Base-by-base conservation (phyloP, 2,113 vertebrate genomes). In the Ariopsis seemanni region DNA sequence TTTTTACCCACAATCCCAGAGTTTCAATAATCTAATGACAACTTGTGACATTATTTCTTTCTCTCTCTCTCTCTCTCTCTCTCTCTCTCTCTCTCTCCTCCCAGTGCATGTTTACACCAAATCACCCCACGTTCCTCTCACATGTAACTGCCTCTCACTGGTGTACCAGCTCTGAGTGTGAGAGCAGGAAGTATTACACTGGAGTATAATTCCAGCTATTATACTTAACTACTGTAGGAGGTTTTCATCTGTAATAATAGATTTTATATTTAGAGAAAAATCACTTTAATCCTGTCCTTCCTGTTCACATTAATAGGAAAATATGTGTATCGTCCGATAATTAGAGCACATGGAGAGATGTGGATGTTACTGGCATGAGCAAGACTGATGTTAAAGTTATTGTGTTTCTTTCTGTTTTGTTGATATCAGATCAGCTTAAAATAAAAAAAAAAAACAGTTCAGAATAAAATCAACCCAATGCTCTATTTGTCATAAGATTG, bases 241-340 rank as follows among this genome's bases (percentile, higher is more conserved):
- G 52, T 57, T 79, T 79, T 79, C 52, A 55, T 79, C 74, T 53
- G 22, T 78, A 78, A 82, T 82, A 85, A 82, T 50, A 87, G 82
- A 34, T 18, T 42, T 72, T 72, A 72, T 42, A 42, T 82, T 77
- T 34, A 2, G 30, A 86, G 15, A 53, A 78, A 74, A 75, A 5
- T 20, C 72, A 50, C 72, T 50, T 50, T n/a, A 78, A 78, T 78
- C 48, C 50, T 15, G 48, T 52, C 50, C 50, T 25, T 15, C 22
- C 48, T 78, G 34, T 75, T 75, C 72, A 78, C 48, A 12, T 78
- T 78, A 78, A 78, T 78, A n/a, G 4, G 74, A 15, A 25, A n/a
- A 53, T 12, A 53, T 18, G 15, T 4, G 12, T 42, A 72, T 42
- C 17, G 42, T 15, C 7, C 42, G 30, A 34, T 18, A 69, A 67